phyloP scores from a whole-genome alignment of 1,140 invertebrate genomes.

The Magallana ariakensis region DNA sequence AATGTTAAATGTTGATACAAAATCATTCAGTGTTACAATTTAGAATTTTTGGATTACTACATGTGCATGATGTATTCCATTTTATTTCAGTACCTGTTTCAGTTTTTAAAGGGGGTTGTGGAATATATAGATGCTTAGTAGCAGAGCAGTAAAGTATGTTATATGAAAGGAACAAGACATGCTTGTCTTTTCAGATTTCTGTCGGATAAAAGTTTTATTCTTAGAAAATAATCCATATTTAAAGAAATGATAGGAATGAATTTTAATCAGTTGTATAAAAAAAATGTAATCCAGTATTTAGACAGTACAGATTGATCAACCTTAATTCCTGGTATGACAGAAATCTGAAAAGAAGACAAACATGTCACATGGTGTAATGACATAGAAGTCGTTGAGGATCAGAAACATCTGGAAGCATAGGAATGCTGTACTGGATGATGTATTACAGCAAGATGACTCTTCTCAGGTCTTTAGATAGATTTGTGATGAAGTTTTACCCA shows the following conservation, averaged over 20 bases:
- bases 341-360: not conserved
- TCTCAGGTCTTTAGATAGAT: conserved; percentile 32
- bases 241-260: too few species aligned
- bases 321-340: not conserved
- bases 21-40: not conserved
- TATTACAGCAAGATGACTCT: conserved; percentile 21
- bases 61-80: not conserved
- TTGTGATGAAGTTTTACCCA: conserved; percentile 29
- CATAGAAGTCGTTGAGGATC: not conserved
- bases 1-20: conserved; percentile 6
- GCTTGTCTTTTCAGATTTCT: not conserved
- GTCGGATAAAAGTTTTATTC: not conserved
- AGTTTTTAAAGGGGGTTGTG: conserved; percentile 22
- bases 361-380: not conserved
- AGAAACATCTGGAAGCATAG: not conserved
- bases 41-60: conserved; percentile 26
- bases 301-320: not conserved
- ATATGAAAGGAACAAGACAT: conserved; percentile 11
- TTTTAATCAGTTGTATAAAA: too few species aligned
- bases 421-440: not conserved
- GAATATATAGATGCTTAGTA: not conserved
- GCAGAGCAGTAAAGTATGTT: not conserved
- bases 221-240: too few species aligned
- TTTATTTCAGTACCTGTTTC: not conserved
- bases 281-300: too few species aligned